Base-by-base conservation (phyloP, 2,888 invertebrate genomes). In the Drosophila villosipedis region DNA sequence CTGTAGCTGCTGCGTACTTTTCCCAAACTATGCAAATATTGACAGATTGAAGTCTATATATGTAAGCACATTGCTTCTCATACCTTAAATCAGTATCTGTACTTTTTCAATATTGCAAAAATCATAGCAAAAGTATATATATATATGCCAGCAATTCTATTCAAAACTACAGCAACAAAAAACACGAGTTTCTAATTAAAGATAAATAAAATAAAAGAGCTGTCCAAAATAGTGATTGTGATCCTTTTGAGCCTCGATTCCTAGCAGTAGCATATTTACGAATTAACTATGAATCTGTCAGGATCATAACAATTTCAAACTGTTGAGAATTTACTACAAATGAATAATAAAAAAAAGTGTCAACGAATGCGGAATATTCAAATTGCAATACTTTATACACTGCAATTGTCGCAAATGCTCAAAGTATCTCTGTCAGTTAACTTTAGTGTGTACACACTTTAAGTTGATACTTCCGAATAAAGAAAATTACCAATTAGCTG, bases 401-500 rank as follows among this genome's bases (percentile, higher is more conserved):
- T 50, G 28, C 16, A 28, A 25, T 30, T 47, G 22, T 7, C 14
- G 22, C 22, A 14, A 22, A 22, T 22, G 22, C 14, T 16, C 47
- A 7, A 47, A 47, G 47, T 16, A 25, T 22, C 14, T 4, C 22
- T 22, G 6, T 2, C 2, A 22, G 54, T 2, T 53, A 14, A 14
- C 25, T n/a, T 16, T 16, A 5, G 37, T 41, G 43, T 50, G 22
- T 16, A 47, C 50, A 68, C 68, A 55, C 52, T 43, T n/a, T 9
- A 22, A 53, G 52, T 16, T 53, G 19, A 59, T 68, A 76, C 61
- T 69, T 68, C 54, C 68, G 65, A 70, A 67, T 71, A 53, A 62
- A 54, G 33, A 68, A 54, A 35, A 66, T 72, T 57, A 59, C 73
- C 71, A 80, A 85, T 81, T 83, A 85, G 81, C 84, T 58, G 76